Evolutionary conservation across 2,797 vertebrate genomes (phyloP), one percentile per base, ranked within the genome.

Genomic region (Gallinago stenura): DNA sequence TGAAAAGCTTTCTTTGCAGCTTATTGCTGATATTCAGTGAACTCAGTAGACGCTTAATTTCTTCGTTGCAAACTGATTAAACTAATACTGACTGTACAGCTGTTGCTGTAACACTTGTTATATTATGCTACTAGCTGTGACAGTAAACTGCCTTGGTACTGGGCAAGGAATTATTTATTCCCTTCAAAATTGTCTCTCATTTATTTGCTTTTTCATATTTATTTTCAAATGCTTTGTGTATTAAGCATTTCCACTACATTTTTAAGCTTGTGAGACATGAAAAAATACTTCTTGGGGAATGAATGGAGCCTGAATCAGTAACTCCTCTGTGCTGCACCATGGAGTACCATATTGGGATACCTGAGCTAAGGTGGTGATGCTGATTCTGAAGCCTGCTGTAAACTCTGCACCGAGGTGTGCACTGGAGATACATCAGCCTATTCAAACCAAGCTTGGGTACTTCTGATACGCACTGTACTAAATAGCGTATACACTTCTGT

Each of bases 401-500:
- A 64, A 35, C 31, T 72, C 77, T 43, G 21, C 31, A 25, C 21
- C 0, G 0, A 53, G 39, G 13, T 48, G 18, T 48, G 54, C 28
- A 31, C 1, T 41, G 16, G 45, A 50, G 39, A 33, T 79, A 65
- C 58, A 45, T 54, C 41, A 22, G 13, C 48, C 33, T 53, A 2
- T 41, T 80, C 37, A 33, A 37, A 80, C 19, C 15, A 46, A 62
- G 15, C 12, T 58, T 43, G 16, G 19, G 8, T 50, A 25, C 46
- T 60, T 79, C n/a, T 75, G 35, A 65, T 48, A 30, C 6, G 50
- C 2, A 0, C 18, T 41, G 2, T 31, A 21, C 26, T 60, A 6
- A 0, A 0, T 18, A 35, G 18, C 28, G 3, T n/a, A 9, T 24
- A 21, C 2, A 1, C 4, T 37, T 25, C 46, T 13, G 26, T 65